A percentile compares a stretch with the other conserved stretches of the same genome.
Conservation (phyloP, 1,140 invertebrate species). For the Panonychus citri region DNA sequence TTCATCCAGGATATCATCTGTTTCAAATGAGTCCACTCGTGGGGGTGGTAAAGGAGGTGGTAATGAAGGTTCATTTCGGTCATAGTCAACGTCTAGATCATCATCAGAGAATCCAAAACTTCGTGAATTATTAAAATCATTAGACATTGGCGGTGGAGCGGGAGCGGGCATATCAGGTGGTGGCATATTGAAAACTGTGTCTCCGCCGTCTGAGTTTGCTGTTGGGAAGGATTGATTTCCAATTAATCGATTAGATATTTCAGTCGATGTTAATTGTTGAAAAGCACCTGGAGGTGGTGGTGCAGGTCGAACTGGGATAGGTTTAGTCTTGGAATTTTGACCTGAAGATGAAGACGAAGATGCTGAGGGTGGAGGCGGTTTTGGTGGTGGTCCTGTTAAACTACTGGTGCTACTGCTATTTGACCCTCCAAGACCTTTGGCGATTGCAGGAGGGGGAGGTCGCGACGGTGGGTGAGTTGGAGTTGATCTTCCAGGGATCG, state of each 20-base stretch:
- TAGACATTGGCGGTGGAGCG: background rate
- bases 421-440: background rate
- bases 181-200: conserved; percentile 4
- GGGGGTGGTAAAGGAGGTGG: conserved; percentile 4
- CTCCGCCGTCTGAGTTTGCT: background rate
- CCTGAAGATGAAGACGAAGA: too few relatives aligned
- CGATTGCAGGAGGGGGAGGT: conserved; percentile 9
- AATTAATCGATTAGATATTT: background rate
- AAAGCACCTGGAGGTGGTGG: conserved; percentile 6
- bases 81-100: background rate
- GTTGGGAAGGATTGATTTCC: background rate
- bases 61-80: background rate
- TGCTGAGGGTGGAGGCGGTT: background rate
- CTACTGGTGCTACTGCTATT: background rate
- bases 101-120: background rate
- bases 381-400: background rate
- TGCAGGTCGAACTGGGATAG: conserved; percentile 2
- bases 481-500: conserved; percentile 4
- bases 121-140: background rate
- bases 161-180: background rate
- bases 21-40: conserved; percentile 1
- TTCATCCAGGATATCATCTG: background rate
- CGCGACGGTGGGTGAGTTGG: conserved; percentile 13
- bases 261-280: background rate
- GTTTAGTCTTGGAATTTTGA: background rate